Evolutionary conservation across 2,113 vertebrate genomes (phyloP), one percentile per base, ranked within the genome.

Genomic region (Nothocercus julius): DNA sequence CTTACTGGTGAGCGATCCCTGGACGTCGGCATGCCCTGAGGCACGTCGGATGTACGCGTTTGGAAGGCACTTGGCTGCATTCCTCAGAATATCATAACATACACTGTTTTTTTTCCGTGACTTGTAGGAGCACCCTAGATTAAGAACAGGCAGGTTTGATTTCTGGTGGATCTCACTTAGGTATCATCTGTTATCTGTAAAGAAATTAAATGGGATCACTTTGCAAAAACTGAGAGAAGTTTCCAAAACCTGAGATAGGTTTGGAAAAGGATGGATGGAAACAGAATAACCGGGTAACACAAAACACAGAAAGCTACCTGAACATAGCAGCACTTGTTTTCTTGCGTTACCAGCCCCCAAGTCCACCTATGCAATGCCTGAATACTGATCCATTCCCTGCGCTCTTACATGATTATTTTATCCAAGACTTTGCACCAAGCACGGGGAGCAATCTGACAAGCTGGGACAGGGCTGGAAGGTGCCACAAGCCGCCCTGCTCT

Each of bases 11-110:
- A 94, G 89, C 80, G 85, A 27, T 10, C 68, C 53, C 59, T 94
- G 89, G 96, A 93, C 83, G 78, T 79, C 61, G 61, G 74, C 74
- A 87, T 66, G 76, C n/a, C 75, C 78, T 73, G 38, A 83, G 47
- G 84, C 63, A 90, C 25, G 56, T 87, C 5, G 36, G 13, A 40
- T 64, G 42, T 51, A n/a, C 36, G 20, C 64, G 59, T 82, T 95
- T 38, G 93, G 81, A 90, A 93, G 58, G 69, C 13, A 34, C 12
- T 75, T 92, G 76, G 91, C 79, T 93, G 89, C 66, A 44, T 61
- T 90, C 86, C 67, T 47, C 7, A 91, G 8, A 77, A 90, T 12
- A 12, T 81, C 78, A 95, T 91, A 93, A 93, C 21, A 83, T 2
- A 84, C 13, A 47, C 56, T 20, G 18, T 9, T 76, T 93, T 90